Conservation (phyloP, 2,113 vertebrate species). For the Labeo catla region DNA sequence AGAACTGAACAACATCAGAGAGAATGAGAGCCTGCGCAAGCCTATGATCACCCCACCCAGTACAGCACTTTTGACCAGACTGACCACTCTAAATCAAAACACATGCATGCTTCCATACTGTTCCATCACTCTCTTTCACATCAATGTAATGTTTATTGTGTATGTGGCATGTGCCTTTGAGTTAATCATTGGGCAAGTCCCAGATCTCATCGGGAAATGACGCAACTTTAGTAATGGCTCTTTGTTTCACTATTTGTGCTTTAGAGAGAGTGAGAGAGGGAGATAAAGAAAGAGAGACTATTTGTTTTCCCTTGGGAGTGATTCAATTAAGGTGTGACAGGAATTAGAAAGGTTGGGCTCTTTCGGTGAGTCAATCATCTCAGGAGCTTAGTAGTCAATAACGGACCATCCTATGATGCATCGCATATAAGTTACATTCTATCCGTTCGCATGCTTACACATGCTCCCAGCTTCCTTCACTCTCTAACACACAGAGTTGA, state of each 20-base stretch:
- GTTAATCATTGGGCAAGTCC: conserved; percentile 11
- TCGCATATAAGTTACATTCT: conserved; percentile 17
- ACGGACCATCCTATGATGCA: background rate
- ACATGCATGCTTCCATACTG: background rate
- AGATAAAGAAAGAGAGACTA: background rate
- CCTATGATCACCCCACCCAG: conserved; percentile 5
- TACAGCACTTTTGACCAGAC: background rate
- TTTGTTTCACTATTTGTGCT: conserved; percentile 31
- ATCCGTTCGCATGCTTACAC: conserved; percentile 11
- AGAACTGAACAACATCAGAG: background rate
- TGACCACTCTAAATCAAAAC: background rate
- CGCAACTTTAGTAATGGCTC: conserved; percentile 21
- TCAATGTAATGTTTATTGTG: conserved; percentile 33
- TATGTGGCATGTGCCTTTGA: background rate
- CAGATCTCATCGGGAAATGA: conserved; percentile 24
- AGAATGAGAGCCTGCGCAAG: conserved; percentile 29
- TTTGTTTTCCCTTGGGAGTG: conserved; percentile 32
- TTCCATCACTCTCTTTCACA: conserved; percentile 10
- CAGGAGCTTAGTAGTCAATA: conserved; percentile 23
- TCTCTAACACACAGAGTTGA: background rate
- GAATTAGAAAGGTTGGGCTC: conserved; percentile 23
- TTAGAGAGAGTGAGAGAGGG: conserved; percentile 5
- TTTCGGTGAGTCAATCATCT: conserved; percentile 9
- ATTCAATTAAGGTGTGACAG: conserved; percentile 32
- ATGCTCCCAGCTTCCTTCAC: conserved; percentile 23